A percentile compares a stretch with the other conserved stretches of the same genome.
These are phyloP conservation scores for Diabrotica undecimpunctata DNA, from an alignment of 1,140 invertebrate genomes.

Conservation along the genomic window DNA sequence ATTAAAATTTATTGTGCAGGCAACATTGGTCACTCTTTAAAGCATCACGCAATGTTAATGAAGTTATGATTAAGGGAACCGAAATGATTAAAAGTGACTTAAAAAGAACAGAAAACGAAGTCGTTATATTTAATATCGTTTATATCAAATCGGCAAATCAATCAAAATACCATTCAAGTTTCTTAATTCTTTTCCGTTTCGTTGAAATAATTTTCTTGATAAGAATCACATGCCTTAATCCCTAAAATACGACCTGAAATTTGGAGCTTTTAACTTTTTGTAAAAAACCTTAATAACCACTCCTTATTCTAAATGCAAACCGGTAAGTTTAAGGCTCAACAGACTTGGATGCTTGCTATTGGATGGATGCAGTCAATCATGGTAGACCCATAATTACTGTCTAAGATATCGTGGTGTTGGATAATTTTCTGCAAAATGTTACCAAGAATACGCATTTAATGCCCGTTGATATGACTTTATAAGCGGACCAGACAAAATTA, in stretches of 20 bases:
- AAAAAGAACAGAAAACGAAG: too few species aligned
- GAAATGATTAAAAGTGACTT: too few species aligned
- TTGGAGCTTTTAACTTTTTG: constrained; percentile 29
- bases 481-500: constrained; percentile 1
- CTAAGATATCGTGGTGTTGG: constrained; percentile 15
- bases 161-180: neutral
- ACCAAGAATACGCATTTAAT: constrained; percentile 6
- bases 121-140: too few species aligned
- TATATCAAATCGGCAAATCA: neutral
- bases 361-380: constrained; percentile 17
- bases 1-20: too few species aligned
- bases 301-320: constrained; percentile 27
- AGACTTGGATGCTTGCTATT: constrained; percentile 11
- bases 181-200: neutral
- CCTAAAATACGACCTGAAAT: constrained; percentile 14
- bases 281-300: constrained; percentile 29
- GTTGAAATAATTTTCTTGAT: neutral
- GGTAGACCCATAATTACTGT: constrained; percentile 13
- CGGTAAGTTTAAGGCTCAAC: constrained; percentile 15
- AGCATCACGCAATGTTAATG: too few species aligned
- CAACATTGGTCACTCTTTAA: too few species aligned
- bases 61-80: too few species aligned
- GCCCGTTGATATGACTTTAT: constrained; percentile 10
- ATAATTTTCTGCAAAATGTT: constrained; percentile 15
- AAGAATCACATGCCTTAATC: constrained; percentile 10